Percentiles rank a stretch among this genome's conserved stretches.
These are phyloP conservation scores for Glomeris marginata DNA, from an alignment of 2,888 invertebrate genomes.

Conservation along the genomic window DNA sequence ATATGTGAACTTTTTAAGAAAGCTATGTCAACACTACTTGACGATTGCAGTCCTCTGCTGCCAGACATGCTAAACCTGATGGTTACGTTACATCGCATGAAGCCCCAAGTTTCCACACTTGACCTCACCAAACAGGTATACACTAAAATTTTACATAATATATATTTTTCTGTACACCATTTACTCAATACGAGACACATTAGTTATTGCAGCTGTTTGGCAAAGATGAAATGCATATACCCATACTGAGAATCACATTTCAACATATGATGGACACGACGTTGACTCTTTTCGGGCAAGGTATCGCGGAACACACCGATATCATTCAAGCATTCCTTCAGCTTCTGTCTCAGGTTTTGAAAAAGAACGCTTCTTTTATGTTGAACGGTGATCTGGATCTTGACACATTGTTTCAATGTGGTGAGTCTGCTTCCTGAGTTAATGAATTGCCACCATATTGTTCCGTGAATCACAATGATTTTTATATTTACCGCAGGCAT, in stretches of 20 bases:
- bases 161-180: slow-evolving; percentile 1
- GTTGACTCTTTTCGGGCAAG: slow-evolving; percentile 22
- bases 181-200: slow-evolving; percentile 2
- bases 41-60: slow-evolving; percentile 50
- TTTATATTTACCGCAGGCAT: slow-evolving; percentile 34
- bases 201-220: slow-evolving; percentile 31
- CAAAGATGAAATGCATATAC: slow-evolving; percentile 22
- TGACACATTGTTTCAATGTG: slow-evolving; percentile 38
- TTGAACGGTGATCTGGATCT: slow-evolving; percentile 32
- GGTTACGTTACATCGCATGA: slow-evolving; percentile 47
- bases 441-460: neutral
- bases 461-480: neutral
- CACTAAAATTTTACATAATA: neutral
- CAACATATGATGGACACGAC: slow-evolving; percentile 25
- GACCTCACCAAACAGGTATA: slow-evolving; percentile 56
- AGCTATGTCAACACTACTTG: slow-evolving; percentile 51
- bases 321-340: slow-evolving; percentile 51
- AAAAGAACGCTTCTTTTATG: slow-evolving; percentile 42
- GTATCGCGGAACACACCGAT: slow-evolving; percentile 45
- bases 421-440: slow-evolving; percentile 17
- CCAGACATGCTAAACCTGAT: slow-evolving; percentile 52
- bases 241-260: slow-evolving; percentile 31
- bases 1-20: slow-evolving; percentile 58
- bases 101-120: slow-evolving; percentile 52
- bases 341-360: slow-evolving; percentile 46